Evolutionary conservation across 1,140 invertebrate species (phyloP).

Genomic region (Chrysomallon squamiferum): DNA sequence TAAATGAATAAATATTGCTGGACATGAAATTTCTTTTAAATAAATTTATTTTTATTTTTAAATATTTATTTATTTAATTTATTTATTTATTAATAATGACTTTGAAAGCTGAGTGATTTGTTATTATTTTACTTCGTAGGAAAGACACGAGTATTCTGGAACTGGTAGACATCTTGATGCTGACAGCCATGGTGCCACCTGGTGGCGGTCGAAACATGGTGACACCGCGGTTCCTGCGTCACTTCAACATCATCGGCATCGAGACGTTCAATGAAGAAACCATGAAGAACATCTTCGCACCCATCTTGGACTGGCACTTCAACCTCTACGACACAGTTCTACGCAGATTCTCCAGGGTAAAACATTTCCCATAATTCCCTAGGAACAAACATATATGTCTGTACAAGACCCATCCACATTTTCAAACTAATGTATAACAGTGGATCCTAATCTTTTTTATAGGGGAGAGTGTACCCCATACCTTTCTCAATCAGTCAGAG

Average conservation of each 20-base stretch:
- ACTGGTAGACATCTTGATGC: constrained; percentile 58
- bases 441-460: too few species aligned
- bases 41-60: too few species aligned
- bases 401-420: too few species aligned
- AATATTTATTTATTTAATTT: too few species aligned
- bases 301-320: constrained; percentile 65
- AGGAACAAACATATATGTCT: too few species aligned
- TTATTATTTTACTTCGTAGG: constrained; percentile 26
- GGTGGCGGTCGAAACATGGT: constrained; percentile 62
- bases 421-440: background rate
- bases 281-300: constrained; percentile 63
- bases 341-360: constrained; percentile 58
- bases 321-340: constrained; percentile 64
- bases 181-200: constrained; percentile 62
- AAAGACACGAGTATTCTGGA: constrained; percentile 60
- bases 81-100: too few species aligned
- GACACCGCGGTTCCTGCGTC: constrained; percentile 59
- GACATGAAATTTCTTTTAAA: too few species aligned
- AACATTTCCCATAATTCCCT: too few species aligned
- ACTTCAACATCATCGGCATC: constrained; percentile 63
- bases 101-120: too few species aligned
- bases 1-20: too few species aligned
- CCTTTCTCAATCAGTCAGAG: too few species aligned
- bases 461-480: too few species aligned
- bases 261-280: constrained; percentile 64